Evolutionary conservation across 2,113 vertebrate genomes (phyloP).

Genomic region (Dasyurus viverrinus): DNA sequence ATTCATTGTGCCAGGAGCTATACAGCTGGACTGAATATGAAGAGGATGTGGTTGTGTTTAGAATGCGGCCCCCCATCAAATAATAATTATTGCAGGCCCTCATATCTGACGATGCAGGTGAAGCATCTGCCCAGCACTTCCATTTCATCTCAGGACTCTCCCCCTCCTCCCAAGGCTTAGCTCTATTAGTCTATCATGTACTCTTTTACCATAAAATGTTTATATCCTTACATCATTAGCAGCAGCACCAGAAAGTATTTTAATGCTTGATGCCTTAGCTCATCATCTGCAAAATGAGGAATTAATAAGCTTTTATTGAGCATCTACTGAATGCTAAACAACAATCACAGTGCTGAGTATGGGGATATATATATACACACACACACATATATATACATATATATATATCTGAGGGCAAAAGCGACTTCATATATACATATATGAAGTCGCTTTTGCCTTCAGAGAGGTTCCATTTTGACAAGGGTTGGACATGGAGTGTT

Average conservation of each 20-base stretch:
- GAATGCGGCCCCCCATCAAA: not conserved
- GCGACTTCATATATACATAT: not conserved
- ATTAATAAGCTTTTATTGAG: not conserved
- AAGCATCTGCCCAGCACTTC: not conserved
- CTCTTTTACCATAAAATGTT: not conserved
- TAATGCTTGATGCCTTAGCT: not conserved
- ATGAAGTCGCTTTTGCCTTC: not conserved
- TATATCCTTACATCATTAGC: not conserved
- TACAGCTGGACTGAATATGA: not conserved
- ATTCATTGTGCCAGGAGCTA: not conserved
- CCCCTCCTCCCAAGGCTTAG: not conserved
- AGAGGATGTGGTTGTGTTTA: not conserved
- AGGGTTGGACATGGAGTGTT: not conserved
- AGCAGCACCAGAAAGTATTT: not conserved
- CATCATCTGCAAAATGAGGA: not conserved
- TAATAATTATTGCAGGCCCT: not conserved
- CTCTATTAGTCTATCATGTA: not conserved
- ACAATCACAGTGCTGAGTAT: not conserved
- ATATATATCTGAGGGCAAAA: too few species aligned
- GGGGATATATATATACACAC: not conserved
- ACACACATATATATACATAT: not conserved
- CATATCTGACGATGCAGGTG: not conserved
- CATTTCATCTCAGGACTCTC: not conserved
- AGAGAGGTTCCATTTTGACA: not conserved
- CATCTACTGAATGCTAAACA: not conserved